Conservation (phyloP, 2,888 invertebrate genomes). For the Lordiphosa fenestrarum region DNA sequence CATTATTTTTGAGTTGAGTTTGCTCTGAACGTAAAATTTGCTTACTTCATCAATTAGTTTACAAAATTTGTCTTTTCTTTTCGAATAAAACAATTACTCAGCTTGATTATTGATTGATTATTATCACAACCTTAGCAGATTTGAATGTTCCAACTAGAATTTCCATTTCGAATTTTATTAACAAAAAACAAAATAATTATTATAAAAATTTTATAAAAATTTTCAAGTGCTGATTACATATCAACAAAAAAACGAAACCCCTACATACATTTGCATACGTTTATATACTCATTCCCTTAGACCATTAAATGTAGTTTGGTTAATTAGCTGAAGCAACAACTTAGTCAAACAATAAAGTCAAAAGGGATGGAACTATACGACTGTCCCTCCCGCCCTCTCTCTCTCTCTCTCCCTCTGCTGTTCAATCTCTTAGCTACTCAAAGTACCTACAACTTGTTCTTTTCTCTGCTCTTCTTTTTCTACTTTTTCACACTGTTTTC, state of each 20-base stretch:
- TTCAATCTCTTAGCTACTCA: conserved; percentile 37
- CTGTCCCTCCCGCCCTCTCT: conserved; percentile 1
- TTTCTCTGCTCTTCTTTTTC: conserved; percentile 77
- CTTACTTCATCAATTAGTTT: conserved; percentile 45
- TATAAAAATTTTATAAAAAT: conserved; percentile 64
- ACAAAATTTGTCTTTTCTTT: conserved; percentile 8
- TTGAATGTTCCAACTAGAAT: conserved; percentile 72
- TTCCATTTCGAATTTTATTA: conserved; percentile 51
- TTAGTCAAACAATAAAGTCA: conserved; percentile 12
- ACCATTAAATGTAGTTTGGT: conserved; percentile 50
- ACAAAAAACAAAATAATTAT: conserved; percentile 24
- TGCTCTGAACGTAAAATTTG: conserved; percentile 44
- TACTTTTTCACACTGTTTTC: conserved; percentile 45
- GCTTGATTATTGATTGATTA: conserved; percentile 7
- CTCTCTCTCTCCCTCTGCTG: conserved; percentile 3
- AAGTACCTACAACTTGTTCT: conserved; percentile 67
- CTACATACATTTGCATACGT: conserved; percentile 34
- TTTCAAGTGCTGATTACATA: conserved; percentile 73
- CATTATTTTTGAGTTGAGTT: conserved; percentile 43
- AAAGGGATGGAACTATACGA: conserved; percentile 1
- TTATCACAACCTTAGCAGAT: conserved; percentile 57
- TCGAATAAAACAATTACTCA: neutral
- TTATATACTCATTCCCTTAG: conserved; percentile 62
- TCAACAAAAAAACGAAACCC: conserved; percentile 2
- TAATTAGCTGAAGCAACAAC: conserved; percentile 45